Base-by-base conservation (phyloP, 2,888 invertebrate genomes). In the Melikaiella ostensackeni region DNA sequence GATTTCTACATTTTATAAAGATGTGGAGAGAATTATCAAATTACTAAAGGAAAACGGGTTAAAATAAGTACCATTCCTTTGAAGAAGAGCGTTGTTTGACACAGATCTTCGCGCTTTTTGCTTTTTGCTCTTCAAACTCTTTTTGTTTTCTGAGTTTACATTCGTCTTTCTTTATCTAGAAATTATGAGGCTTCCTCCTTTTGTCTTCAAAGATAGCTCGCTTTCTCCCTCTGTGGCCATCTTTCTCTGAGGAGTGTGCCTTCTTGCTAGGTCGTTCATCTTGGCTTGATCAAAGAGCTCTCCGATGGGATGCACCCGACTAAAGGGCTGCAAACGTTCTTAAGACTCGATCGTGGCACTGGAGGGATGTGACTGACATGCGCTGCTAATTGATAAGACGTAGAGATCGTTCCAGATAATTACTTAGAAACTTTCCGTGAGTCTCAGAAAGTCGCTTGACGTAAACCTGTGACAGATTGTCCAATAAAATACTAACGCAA, bases 281-380 rank as follows among this genome's bases (percentile, higher is more conserved):
- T 80, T 81, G 78, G 80, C 81, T 79, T 81, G 81, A 81, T 81
- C 80, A 81, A 81, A 81, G 81, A 77, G 80, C 81, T 81, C 80
- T 79, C 78, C 24, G 77, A 78, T 76, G 74, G 79, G 75, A 79
- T 77, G 74, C 76, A 77, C 78, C 74, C 74, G 50, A 75, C 76
- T 80, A 79, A 81, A 81, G 81, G 79, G 80, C 78, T 77, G 74
- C 66, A 77, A 61, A 74, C 76, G 75, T 81, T 81, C 80, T 80
- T 80, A 79, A 81, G 77, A 81, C 78, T 80, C 76, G 78, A 81
- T 77, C 80, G 79, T 77, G 77, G 66, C 46, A 76, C 66, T 76
- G 70, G 35, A 81, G 73, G 57, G 5, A 73, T 74, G 63, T 77
- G 35, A 62, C 76, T 33, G 74, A 74, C 73, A 74, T 77, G 76